Base-by-base conservation (phyloP, 2,113 vertebrate species). In the Thryonomys swinderianus region DNA sequence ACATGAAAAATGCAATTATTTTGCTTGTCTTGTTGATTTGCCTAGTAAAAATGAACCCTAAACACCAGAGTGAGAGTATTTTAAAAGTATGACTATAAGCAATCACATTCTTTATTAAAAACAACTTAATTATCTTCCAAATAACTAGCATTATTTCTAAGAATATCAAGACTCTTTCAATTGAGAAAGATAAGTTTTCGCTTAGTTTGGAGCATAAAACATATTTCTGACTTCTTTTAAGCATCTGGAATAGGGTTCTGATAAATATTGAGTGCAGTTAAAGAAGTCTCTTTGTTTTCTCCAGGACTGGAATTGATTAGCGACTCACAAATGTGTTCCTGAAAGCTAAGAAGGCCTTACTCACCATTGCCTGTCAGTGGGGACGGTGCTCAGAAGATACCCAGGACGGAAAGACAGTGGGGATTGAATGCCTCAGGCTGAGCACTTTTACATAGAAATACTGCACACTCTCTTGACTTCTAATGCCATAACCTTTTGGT, bases 271-370 rank as follows among this genome's bases (percentile, higher is more conserved):
- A n/a, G 61, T 79, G 37, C 21, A 45, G 5, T n/a, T 11, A 48
- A 81, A 74, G 66, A 82, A 96, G 51, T 8, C 64, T 93, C 93
- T 93, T 95, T 96, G 93, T 91, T 93, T 97, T 85, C 64, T 84
- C 78, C 16, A 73, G 74, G 32, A 88, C 1, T 0, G 79, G 93
- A 96, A 96, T 94, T 93, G 85, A 96, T 97, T 69, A 89, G 66
- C 34, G 78, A 42, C 57, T 96, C 92, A 71, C 96, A 76, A 96
- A 76, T 79, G 86, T 91, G 71, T 45, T 88, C 73, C 84, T 93
- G 78, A 97, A 96, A 92, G 95, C 84, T 92, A 86, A 67, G 37
- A 87, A 42, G 5, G 83, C 79, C 92, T 93, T 93, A 80, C 85
- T 96, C 80, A 85, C 51, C 5, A 0, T 42, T 30, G 17, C 0